Percentiles rank a stretch among this genome's conserved stretches.
Conservation (phyloP, 1,140 invertebrate species). For the Marisa cornuarietis region DNA sequence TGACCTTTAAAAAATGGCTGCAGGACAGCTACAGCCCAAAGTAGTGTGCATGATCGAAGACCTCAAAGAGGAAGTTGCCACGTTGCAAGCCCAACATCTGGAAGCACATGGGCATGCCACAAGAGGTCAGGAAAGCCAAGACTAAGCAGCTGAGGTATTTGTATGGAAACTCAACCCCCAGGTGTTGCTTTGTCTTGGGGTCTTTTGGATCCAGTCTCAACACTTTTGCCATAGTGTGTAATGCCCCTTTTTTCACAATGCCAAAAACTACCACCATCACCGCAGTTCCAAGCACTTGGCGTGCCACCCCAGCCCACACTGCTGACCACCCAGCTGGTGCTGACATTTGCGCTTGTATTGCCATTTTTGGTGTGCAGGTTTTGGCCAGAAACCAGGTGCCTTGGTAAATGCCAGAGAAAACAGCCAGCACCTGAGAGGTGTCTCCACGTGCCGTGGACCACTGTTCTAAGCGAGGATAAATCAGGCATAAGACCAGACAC, state of each 20-base stretch:
- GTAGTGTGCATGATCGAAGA: constrained; percentile 4
- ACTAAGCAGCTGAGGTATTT: constrained; percentile 74
- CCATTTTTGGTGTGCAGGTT: constrained; percentile 69
- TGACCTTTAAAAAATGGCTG: too few relatives aligned
- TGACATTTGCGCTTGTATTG: constrained; percentile 71
- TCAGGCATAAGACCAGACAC: constrained; percentile 76
- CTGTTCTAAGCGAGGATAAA: constrained; percentile 70
- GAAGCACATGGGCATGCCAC: constrained; percentile 82
- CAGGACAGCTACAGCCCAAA: constrained; percentile 1
- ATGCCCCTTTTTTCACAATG: constrained; percentile 76
- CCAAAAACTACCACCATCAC: constrained; percentile 76
- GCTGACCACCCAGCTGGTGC: constrained; percentile 77
- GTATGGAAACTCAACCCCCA: constrained; percentile 78
- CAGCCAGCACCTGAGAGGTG: constrained; percentile 81
- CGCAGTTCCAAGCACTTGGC: constrained; percentile 79
- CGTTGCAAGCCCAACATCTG: constrained; percentile 79
- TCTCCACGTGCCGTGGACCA: constrained; percentile 77
- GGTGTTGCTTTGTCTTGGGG: constrained; percentile 56
- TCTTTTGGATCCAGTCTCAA: constrained; percentile 71
- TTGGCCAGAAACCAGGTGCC: constrained; percentile 83
- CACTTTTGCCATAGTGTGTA: constrained; percentile 76
- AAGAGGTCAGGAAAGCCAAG: constrained; percentile 74
- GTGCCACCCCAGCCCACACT: constrained; percentile 76
- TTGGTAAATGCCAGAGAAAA: constrained; percentile 79
- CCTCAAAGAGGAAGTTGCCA: constrained; percentile 21